phyloP scores from a whole-genome alignment of 1,140 invertebrate genomes.

The Gerris buenoi region DNA sequence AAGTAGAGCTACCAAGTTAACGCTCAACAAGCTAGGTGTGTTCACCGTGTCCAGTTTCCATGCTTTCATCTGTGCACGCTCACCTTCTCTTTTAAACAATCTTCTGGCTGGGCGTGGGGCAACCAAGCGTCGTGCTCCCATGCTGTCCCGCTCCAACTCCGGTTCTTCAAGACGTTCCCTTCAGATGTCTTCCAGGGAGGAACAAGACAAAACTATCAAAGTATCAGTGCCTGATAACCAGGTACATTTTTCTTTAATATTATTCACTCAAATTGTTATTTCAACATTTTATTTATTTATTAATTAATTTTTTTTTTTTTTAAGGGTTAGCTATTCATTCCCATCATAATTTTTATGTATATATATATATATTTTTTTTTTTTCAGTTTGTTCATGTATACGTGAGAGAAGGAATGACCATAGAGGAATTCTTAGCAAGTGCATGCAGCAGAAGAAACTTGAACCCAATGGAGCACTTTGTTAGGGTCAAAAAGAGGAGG shows the following conservation, averaged over 20 bases:
- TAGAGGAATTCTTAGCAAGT: conserved; percentile 83
- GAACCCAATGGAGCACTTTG: conserved; percentile 87
- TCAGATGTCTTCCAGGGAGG: conserved; percentile 67
- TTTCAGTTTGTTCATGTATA: conserved; percentile 60
- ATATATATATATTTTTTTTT: too few species aligned
- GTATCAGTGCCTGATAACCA: conserved; percentile 78
- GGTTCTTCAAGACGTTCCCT: conserved; percentile 64
- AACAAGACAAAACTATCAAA: conserved; percentile 69
- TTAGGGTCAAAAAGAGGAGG: conserved; percentile 80
- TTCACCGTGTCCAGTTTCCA: conserved; percentile 97
- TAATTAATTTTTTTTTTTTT: too few species aligned
- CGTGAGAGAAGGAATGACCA: conserved; percentile 77
- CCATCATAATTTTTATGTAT: too few species aligned
- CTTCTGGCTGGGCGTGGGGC: conserved; percentile 75
- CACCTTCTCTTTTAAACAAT: conserved; percentile 81
- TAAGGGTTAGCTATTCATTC: too few species aligned
- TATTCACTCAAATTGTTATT: too few species aligned
- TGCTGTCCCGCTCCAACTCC: conserved; percentile 75
- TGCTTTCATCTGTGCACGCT: conserved; percentile 89
- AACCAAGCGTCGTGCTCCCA: conserved; percentile 68
- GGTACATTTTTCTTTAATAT: too few species aligned
- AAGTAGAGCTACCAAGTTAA: conserved; percentile 84
- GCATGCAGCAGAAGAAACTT: conserved; percentile 80
- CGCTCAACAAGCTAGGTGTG: conserved; percentile 84
- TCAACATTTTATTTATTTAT: too few species aligned